Evolutionary conservation across 2,797 vertebrate species (phyloP).

Genomic region (Apogon hyalosoma): DNA sequence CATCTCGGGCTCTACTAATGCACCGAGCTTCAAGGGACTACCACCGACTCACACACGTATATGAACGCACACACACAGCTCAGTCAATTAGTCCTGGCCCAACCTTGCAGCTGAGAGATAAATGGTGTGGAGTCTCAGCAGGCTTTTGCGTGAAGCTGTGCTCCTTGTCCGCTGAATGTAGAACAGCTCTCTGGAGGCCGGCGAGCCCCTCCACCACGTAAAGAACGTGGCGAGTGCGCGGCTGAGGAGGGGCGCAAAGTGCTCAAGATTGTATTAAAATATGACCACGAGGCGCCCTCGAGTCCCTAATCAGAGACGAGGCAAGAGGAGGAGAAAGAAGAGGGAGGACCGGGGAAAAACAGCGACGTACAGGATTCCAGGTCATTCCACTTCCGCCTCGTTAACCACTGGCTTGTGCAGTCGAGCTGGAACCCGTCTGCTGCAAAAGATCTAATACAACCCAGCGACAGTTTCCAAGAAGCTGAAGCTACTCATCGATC

Average conservation of each 20-base stretch:
- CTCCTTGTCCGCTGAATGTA: conserved; percentile 79
- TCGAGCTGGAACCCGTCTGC: conserved; percentile 38
- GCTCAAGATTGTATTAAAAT: conserved; percentile 65
- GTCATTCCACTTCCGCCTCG: conserved; percentile 55
- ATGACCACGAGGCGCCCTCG: conserved; percentile 58
- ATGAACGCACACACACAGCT: conserved; percentile 37
- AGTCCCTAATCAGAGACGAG: conserved; percentile 55
- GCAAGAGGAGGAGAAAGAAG: background rate
- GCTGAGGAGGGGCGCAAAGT: conserved; percentile 61
- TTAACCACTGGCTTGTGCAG: conserved; percentile 50
- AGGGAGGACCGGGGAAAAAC: conserved; percentile 13
- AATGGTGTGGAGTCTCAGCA: conserved; percentile 81
- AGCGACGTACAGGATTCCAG: conserved; percentile 37
- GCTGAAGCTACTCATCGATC: too few species aligned
- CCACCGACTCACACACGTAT: conserved; percentile 49
- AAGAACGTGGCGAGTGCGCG: conserved; percentile 44
- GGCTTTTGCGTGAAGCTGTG: conserved; percentile 70
- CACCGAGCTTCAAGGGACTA: conserved; percentile 68
- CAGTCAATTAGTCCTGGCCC: conserved; percentile 78
- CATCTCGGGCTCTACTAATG: conserved; percentile 74
- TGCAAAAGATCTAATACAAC: conserved; percentile 30
- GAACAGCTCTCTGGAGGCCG: conserved; percentile 79
- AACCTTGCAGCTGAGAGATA: conserved; percentile 80
- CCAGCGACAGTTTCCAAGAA: background rate
- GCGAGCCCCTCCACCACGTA: conserved; percentile 59